Base-by-base conservation (phyloP, 2,888 invertebrate species). In the Mellilla xanthometata region DNA sequence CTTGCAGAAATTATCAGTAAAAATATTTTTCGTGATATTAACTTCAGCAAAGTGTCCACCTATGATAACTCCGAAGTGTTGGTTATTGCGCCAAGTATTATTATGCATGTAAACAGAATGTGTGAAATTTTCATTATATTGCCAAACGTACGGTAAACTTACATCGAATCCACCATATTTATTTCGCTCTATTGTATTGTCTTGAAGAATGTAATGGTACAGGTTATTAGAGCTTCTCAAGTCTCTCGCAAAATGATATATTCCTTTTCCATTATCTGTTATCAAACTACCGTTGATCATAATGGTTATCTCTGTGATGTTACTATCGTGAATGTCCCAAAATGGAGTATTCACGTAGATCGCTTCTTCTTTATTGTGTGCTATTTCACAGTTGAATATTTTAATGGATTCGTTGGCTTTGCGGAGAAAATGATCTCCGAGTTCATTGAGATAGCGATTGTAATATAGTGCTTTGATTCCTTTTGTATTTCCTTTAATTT, bases 201-300 rank as follows among this genome's bases (percentile, higher is more conserved):
- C 95, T 74, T 95, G 95, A 33, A 99, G 79, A 13, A 96, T 91
- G 92, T 99, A 99, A 73, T 99, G 97, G 90, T 98, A 99, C 0
- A 99, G 91, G 84, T 99, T 99, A 69, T 99, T 99, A 0, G 99
- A 98, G 52, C 97, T 95, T 58, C 98, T 93, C 61, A 99, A 93
- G 79, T 99, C 98, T 67, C 97, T 93, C 29, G 97, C 97, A 63
- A 96, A 95, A 62, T 99, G 98, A 41, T 93, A 92, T 52, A 99
- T 93, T 8, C 98, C 97, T 72, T 92, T 93, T 0, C 95, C 95
- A 74, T 99, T 99, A 64, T 96, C 95, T 0, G 93, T 93, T 26
- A 99, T 95, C 46, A 95, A 87, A 36, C 95, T 95, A 57, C 93
- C 93, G 62, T 98, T 97, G 1, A 99, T 91, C 86, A 96, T 96